Conservation (phyloP, 2,113 vertebrate genomes). For the Sminthopsis crassicaudata region DNA sequence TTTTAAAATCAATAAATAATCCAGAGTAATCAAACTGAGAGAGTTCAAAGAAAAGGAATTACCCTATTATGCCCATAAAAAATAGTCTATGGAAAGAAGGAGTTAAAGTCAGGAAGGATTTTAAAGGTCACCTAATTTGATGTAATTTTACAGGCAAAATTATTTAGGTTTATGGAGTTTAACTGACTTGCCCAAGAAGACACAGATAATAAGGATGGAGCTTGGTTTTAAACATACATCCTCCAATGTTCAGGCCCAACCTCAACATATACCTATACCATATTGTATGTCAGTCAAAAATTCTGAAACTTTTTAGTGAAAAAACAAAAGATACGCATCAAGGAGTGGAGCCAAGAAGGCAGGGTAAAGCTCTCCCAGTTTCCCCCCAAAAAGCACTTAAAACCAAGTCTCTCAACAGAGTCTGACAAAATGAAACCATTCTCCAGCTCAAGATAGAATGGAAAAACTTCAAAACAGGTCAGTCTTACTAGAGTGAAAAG, state of each 20-base stretch:
- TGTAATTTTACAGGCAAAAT: neutral
- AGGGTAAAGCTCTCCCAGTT: no score
- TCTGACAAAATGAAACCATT: no score
- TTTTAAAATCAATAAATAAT: conserved; percentile 39
- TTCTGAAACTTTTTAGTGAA: neutral
- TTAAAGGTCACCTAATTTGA: neutral
- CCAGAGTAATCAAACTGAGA: conserved; percentile 29
- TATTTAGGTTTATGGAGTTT: neutral
- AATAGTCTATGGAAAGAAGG: neutral
- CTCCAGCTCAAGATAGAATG: no score
- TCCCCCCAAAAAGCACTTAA: no score
- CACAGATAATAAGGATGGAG: neutral
- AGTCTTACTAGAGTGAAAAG: no score
- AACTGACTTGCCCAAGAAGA: no score
- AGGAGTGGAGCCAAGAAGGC: no score
- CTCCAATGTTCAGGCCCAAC: neutral
- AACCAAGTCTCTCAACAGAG: no score
- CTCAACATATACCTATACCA: neutral
- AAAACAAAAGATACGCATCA: neutral
- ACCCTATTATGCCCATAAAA: neutral
- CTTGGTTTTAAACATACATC: neutral
- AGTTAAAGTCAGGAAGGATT: neutral
- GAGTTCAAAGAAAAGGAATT: conserved; percentile 34
- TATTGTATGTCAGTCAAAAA: neutral
- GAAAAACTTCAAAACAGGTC: no score